These are phyloP conservation scores for Stenodema calcarata DNA, from an alignment of 2,888 invertebrate genomes.

Conservation along the genomic window DNA sequence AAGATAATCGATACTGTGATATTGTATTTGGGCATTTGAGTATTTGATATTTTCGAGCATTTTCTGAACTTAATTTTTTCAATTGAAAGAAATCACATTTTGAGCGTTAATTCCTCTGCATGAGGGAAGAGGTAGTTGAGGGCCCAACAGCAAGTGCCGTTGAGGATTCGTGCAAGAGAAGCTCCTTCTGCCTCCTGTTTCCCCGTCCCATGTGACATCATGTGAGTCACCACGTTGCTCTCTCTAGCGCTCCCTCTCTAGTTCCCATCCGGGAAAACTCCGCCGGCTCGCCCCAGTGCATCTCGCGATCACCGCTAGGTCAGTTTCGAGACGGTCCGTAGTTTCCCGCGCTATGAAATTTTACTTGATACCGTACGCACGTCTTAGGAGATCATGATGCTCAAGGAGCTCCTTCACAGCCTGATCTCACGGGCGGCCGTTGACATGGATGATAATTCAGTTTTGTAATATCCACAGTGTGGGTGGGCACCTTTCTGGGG, in stretches of 20 bases:
- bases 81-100: too few relatives aligned
- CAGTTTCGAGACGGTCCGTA: not conserved
- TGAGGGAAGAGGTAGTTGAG: not conserved
- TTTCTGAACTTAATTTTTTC: too few relatives aligned
- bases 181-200: not conserved
- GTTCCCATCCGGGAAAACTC: slow-evolving; percentile 3
- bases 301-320: not conserved
- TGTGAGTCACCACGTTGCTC: slow-evolving; percentile 21
- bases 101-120: not conserved
- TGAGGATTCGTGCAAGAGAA: not conserved
- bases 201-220: slow-evolving; percentile 13
- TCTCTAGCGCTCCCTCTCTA: not conserved
- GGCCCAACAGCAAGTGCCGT: not conserved
- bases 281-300: not conserved
- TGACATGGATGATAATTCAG: not conserved
- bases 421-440: not conserved
- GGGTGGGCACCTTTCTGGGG: not conserved
- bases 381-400: not conserved
- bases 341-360: slow-evolving; percentile 21
- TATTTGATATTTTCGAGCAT: too few relatives aligned
- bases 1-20: too few relatives aligned
- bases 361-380: not conserved
- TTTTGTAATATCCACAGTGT: not conserved
- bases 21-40: too few relatives aligned
- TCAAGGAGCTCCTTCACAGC: not conserved